Conservation (phyloP, 2,888 invertebrate genomes). For the Eumacrocentrus americanus region DNA sequence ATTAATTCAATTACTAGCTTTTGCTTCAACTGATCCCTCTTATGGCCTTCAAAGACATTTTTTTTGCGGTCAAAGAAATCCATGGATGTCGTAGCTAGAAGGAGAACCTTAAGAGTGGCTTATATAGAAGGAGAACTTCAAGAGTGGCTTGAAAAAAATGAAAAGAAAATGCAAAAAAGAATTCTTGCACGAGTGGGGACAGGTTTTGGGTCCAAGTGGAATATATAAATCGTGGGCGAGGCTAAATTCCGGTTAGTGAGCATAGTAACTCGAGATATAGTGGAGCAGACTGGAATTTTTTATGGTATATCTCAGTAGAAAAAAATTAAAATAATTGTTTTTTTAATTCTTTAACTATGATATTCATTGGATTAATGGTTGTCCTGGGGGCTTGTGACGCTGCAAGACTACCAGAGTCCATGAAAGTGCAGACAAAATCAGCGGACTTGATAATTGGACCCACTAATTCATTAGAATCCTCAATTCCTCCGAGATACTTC, state of each 20-base stretch:
- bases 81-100: not conserved
- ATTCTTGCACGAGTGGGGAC: constrained; percentile 38
- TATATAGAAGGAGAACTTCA: not conserved
- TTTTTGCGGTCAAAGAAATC: not conserved
- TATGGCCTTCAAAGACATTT: not conserved
- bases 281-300: not conserved
- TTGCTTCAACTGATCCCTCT: not conserved
- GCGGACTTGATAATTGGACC: not conserved
- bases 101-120: not conserved
- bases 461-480: not conserved
- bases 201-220: constrained; percentile 40
- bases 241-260: constrained; percentile 48
- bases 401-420: not conserved
- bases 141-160: constrained; percentile 33
- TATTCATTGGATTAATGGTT: not conserved
- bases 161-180: constrained; percentile 32
- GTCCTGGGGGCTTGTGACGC: constrained; percentile 5
- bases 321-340: not conserved
- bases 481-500: constrained; percentile 32
- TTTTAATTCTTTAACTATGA: not conserved
- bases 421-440: not conserved
- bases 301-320: not conserved
- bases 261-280: constrained; percentile 33
- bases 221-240: constrained; percentile 50
- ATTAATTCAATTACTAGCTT: not conserved